Base-by-base conservation (phyloP, 1,140 invertebrate species). In the Diprion similis region DNA sequence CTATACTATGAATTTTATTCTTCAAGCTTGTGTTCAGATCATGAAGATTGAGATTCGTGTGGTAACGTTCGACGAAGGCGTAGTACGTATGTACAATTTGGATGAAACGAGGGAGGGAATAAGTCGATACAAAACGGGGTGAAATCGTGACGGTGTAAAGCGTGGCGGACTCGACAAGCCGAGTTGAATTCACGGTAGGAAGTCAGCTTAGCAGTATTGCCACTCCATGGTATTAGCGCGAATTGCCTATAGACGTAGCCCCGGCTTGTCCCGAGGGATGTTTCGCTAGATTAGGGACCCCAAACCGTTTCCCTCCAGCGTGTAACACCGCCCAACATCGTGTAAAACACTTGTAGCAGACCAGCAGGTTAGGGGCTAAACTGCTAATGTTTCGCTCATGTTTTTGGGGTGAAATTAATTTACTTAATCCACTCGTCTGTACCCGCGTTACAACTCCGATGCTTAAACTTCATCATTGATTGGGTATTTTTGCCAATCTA, bases 321-420 rank as follows among this genome's bases (percentile, higher is more conserved):
- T 59, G 51, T 59, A 59, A 70, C 19, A 70, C 69, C 69, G 46
- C 46, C n/a, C 46, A 46, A 70, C 69, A 70, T 45, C 69, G 69
- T 70, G 69, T 70, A 70, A 70, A 70, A 70, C 69, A 70, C 69
- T 70, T 70, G 69, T 70, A 70, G 45, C 69, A 46, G 69, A 70
- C 19, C 69, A 47, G 46, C 69, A 47, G 69, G n/a, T 70, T 70
- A 70, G 69, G 69, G 69, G 24, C 24, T 70, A 70, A 70, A 46
- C 69, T 70, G 46, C 69, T 70, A 70, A 70, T 70, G 69, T 45
- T 70, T 47, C 46, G n/a, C 19, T 46, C 46, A 46, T 70, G 19
- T 45, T 47, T 70, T 47, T 46, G 69, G 69, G 69, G 46, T 46
- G 17, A 46, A 47, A 70, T 70, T 70, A 70, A 46, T 70, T 70